Base-by-base conservation (phyloP, 1,140 invertebrate genomes). In the Rhizoglyphus robini region DNA sequence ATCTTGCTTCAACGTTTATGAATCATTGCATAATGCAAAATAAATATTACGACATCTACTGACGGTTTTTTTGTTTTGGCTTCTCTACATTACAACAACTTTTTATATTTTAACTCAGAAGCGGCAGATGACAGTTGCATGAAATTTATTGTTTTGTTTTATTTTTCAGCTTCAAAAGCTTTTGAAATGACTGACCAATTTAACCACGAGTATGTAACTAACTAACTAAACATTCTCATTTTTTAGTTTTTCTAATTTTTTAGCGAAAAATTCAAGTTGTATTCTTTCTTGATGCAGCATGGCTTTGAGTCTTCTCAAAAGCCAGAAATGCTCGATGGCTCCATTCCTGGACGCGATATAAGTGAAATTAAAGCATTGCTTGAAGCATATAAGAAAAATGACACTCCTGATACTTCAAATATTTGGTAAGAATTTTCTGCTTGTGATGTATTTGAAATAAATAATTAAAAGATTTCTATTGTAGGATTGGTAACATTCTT, bases 261-360 rank as follows among this genome's bases (percentile, higher is more conserved):
- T 25, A 60, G 58, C 15, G 58, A 60, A 3, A 60, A 60, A 46
- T n/a, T 20, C 29, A 27, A 60, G 36, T 32, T 60, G 29, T 60
- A 60, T 27, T 34, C 15, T 20, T 60, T 60, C 2, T n/a, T 60
- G 38, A n/a, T 60, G 27, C 20, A 15, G 2, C 15, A 60, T 32
- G 58, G 58, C 2, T 46, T 60, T 27, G 58, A 60, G 11, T 38
- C 38, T 13, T 32, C 31, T 20, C 51, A 8, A 8, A 54, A 54
- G 8, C 51, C 51, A 5, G 8, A 54, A 54, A 11, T 54, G 31
- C 5, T 54, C 23, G 51, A 54, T 11, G 31, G 20, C 8, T 25
- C 31, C 8, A 8, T 32, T 5, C 8, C 8, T 54, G 20, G 51
- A 11, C 15, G 8, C 15, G 15, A 25, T 27, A 11, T 54, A 27